phyloP scores from a whole-genome alignment of 2,797 vertebrate species.

The Chaenodraco wilsoni region DNA sequence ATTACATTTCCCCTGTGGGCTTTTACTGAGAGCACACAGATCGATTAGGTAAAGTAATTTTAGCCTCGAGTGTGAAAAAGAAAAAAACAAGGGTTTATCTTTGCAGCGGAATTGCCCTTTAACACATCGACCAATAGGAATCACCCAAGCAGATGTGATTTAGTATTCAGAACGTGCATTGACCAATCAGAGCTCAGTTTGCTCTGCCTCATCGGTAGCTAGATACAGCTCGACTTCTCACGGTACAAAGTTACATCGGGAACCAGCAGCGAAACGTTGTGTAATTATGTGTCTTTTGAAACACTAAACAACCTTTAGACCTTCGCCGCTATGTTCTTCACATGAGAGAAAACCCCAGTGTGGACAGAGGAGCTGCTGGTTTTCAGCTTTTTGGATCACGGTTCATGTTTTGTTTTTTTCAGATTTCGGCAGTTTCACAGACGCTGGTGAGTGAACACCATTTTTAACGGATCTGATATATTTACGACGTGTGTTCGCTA shows the following conservation, averaged over 20 bases:
- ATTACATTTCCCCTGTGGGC: slow-evolving; percentile 65
- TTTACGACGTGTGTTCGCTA: slow-evolving; percentile 8
- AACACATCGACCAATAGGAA: slow-evolving; percentile 67
- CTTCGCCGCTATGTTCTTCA: neutral
- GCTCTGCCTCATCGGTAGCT: slow-evolving; percentile 1
- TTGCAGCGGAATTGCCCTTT: slow-evolving; percentile 57
- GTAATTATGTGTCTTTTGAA: neutral
- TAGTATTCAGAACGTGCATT: slow-evolving; percentile 12
- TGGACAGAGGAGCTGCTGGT: slow-evolving; percentile 16
- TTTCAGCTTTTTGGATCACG: slow-evolving; percentile 25
- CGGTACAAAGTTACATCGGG: slow-evolving; percentile 45
- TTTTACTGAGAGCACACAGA: slow-evolving; percentile 59
- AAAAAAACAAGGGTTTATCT: neutral
- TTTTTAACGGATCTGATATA: slow-evolving; percentile 17
- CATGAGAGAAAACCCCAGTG: neutral
- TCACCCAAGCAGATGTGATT: slow-evolving; percentile 39
- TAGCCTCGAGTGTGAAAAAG: slow-evolving; percentile 24
- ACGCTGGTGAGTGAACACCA: slow-evolving; percentile 65
- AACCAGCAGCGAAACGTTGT: neutral
- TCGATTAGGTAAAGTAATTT: slow-evolving; percentile 72
- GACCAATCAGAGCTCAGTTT: slow-evolving; percentile 66
- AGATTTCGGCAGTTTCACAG: slow-evolving; percentile 46
- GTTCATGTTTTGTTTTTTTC: slow-evolving; percentile 18
- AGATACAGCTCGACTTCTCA: slow-evolving; percentile 25
- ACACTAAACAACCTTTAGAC: neutral